Evolutionary conservation across 2,888 invertebrate species (phyloP).

Genomic region (Xestia c-nigrum): DNA sequence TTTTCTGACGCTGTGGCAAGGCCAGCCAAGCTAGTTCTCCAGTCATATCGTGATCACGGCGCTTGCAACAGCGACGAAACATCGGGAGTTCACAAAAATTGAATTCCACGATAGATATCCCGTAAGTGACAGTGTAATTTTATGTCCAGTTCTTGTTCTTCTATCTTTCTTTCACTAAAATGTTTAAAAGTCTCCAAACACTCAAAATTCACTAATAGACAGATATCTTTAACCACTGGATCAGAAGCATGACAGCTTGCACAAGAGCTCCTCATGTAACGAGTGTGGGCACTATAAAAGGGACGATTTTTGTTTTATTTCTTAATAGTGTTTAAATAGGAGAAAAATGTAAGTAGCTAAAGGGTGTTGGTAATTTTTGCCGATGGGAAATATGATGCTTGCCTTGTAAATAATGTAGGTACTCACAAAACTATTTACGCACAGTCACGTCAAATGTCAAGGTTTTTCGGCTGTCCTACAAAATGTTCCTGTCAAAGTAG

Average conservation of each 20-base stretch:
- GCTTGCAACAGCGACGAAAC: too few relatives aligned
- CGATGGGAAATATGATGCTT: background rate
- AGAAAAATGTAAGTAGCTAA: background rate
- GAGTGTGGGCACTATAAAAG: background rate
- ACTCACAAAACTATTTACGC: conserved; percentile 12
- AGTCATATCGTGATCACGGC: too few relatives aligned
- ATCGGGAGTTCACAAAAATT: background rate
- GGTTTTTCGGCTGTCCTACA: conserved; percentile 25
- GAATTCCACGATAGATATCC: too few relatives aligned
- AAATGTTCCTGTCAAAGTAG: conserved; percentile 33
- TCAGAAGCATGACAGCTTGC: background rate
- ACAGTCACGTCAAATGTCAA: conserved; percentile 24
- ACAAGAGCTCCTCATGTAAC: background rate
- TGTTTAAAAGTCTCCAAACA: background rate
- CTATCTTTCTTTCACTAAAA: background rate
- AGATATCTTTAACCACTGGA: background rate
- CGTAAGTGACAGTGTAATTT: background rate
- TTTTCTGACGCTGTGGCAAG: too few relatives aligned
- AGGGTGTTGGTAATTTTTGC: background rate
- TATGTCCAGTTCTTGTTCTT: background rate
- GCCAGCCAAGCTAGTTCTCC: too few relatives aligned
- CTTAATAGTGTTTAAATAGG: background rate
- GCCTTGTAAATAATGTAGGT: conserved; percentile 1
- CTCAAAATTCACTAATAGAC: background rate
- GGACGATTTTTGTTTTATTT: background rate